A percentile compares a stretch with the other conserved stretches of the same genome.
Evolutionary conservation across 1,140 invertebrate species (phyloP).

Genomic region (Lepidostoma basale): DNA sequence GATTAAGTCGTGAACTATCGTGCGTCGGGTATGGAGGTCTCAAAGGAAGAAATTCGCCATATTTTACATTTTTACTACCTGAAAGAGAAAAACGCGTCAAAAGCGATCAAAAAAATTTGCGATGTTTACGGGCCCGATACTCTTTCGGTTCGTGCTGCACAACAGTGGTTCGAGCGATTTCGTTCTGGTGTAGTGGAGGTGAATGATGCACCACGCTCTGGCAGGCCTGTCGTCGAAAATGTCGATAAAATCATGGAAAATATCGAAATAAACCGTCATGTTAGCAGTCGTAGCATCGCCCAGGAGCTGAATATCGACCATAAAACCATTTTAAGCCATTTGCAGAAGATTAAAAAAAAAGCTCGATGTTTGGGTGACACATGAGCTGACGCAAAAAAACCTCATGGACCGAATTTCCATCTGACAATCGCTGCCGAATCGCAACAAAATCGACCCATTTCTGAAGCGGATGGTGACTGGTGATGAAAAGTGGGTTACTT

Average conservation of each 20-base stretch:
- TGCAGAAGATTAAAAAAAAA: too few species aligned
- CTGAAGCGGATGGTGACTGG: background rate
- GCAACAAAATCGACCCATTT: slow-evolving; percentile 2
- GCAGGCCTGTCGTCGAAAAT: slow-evolving; percentile 12
- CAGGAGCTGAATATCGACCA: background rate
- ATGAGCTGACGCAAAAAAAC: slow-evolving; percentile 8
- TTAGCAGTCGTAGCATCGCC: background rate
- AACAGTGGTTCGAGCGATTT: slow-evolving; percentile 8
- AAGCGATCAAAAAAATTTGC: slow-evolving; percentile 12
- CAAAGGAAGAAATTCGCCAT: slow-evolving; percentile 7
- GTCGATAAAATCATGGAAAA: slow-evolving; percentile 9
- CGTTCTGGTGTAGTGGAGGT: slow-evolving; percentile 4
- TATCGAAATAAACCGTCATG: background rate
- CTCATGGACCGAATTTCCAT: slow-evolving; percentile 6
- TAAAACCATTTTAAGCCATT: background rate
- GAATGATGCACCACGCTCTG: slow-evolving; percentile 8
- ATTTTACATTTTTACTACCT: slow-evolving; percentile 6
- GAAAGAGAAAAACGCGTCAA: slow-evolving; percentile 7
- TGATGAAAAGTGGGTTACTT: background rate
- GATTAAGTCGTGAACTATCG: too few species aligned
- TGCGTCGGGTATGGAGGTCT: slow-evolving; percentile 8
- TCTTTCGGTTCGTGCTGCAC: slow-evolving; percentile 5
- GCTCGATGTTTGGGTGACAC: slow-evolving; percentile 7
- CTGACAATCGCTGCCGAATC: slow-evolving; percentile 2
- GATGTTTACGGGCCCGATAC: background rate